These are phyloP conservation scores for Euplagia quadripunctaria DNA, from an alignment of 2,888 invertebrate species.

Conservation along the genomic window DNA sequence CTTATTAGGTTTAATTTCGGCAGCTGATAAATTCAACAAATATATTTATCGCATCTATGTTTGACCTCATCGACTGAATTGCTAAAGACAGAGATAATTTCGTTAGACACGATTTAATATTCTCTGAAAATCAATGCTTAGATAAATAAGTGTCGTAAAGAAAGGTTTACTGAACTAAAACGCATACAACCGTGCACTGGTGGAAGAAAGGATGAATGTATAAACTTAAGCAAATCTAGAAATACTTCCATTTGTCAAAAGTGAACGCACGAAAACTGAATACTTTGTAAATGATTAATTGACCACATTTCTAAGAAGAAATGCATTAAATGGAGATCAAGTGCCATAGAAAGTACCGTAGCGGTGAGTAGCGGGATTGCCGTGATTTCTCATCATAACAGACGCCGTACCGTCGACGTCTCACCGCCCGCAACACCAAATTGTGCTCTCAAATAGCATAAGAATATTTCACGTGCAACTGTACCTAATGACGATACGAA, in stretches of 20 bases:
- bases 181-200: background rate
- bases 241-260: constrained; percentile 35
- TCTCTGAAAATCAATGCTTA: background rate
- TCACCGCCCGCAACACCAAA: constrained; percentile 69
- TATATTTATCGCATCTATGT: background rate
- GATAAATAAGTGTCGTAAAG: background rate
- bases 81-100: background rate
- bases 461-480: constrained; percentile 81
- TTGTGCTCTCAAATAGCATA: constrained; percentile 79
- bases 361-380: constrained; percentile 80
- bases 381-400: constrained; percentile 78
- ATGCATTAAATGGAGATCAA: constrained; percentile 80
- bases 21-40: constrained; percentile 44
- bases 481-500: constrained; percentile 77
- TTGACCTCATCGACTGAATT: background rate
- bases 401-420: constrained; percentile 43
- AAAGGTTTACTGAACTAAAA: background rate
- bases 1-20: constrained; percentile 55
- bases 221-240: background rate
- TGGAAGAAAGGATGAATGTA: background rate
- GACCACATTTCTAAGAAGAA: constrained; percentile 78
- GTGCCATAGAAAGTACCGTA: constrained; percentile 83
- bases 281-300: constrained; percentile 77
- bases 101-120: background rate
- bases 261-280: constrained; percentile 56